phyloP scores from a whole-genome alignment of 2,888 invertebrate species.

The Tenthredo mesomela region DNA sequence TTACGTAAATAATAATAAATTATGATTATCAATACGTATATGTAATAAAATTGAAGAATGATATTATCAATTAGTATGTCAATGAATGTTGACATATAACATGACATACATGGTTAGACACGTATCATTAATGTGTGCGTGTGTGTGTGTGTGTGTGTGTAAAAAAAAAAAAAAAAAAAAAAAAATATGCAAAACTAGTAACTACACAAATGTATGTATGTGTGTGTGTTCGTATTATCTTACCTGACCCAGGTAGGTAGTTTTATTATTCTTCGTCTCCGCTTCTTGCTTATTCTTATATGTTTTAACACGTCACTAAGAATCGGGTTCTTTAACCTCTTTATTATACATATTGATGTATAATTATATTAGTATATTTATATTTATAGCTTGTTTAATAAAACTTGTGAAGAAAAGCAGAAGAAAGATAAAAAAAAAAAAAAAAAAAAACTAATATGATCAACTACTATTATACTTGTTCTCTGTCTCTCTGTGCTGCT shows the following conservation, averaged over 20 bases:
- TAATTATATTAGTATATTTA: background rate
- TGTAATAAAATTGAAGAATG: background rate
- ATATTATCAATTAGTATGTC: background rate
- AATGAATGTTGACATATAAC: background rate
- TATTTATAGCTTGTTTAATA: background rate
- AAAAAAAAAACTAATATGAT: no score
- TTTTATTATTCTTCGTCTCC: background rate
- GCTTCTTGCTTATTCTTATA: background rate
- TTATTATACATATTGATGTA: background rate
- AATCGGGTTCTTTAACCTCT: conserved; percentile 3
- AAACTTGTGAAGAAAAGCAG: no score
- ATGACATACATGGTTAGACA: background rate
- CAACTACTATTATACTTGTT: no score
- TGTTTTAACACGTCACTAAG: background rate
- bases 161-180: background rate
- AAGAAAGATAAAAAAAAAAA: no score
- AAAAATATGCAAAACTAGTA: background rate
- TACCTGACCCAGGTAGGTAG: background rate
- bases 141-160: background rate
- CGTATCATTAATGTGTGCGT: background rate
- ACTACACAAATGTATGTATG: background rate
- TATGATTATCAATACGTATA: background rate
- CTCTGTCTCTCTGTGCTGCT: no score
- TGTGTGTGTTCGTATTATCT: background rate
- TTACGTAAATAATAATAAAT: background rate